Conservation (phyloP, 2,113 vertebrate genomes). For the Colaptes auratus region DNA sequence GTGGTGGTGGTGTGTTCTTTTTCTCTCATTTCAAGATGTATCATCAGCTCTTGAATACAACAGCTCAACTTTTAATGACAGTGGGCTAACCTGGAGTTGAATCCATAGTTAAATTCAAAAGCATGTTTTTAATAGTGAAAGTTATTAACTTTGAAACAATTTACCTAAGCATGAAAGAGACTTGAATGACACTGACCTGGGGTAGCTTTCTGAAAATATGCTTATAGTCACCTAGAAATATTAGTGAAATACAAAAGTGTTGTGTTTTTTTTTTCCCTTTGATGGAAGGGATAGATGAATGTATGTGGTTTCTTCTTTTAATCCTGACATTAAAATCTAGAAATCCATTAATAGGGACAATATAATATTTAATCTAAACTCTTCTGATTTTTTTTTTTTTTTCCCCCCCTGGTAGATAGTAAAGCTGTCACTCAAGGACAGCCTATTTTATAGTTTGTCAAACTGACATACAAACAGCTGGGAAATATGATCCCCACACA, state of each 20-base stretch:
- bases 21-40: neutral
- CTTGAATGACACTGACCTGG: neutral
- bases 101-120: constrained; percentile 1
- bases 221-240: neutral
- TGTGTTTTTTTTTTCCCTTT: neutral
- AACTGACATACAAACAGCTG: neutral
- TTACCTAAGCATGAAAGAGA: neutral
- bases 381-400: neutral
- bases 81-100: neutral
- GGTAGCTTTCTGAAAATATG: neutral
- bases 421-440: constrained; percentile 2
- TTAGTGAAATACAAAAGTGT: neutral
- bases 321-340: neutral
- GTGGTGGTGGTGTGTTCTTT: neutral
- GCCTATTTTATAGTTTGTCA: neutral
- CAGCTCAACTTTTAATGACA: neutral
- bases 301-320: neutral
- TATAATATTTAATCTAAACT: neutral
- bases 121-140: neutral
- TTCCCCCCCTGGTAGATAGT: neutral
- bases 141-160: neutral
- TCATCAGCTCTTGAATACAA: neutral
- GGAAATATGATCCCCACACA: neutral
- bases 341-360: neutral
- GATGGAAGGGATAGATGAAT: neutral